Percentiles rank a stretch among this genome's conserved stretches.
Conservation (phyloP, 1,140 invertebrate species). For the Sycophila sp. region DNA sequence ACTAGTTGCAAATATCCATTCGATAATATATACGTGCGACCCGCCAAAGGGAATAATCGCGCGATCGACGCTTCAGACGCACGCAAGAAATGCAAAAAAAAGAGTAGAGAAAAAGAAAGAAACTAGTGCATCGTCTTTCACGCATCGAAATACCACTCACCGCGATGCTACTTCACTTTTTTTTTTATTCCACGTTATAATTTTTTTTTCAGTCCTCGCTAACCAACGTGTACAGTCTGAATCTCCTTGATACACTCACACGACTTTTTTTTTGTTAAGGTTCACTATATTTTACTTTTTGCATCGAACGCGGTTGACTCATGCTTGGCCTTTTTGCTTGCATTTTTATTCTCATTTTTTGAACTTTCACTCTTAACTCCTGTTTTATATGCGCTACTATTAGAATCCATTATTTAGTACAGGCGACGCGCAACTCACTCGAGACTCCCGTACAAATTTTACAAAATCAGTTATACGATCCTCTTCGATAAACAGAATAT, state of each 20-base stretch:
- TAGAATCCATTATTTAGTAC: too few relatives aligned
- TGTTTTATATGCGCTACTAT: not conserved
- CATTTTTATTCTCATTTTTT: not conserved
- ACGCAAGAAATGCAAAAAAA: too few relatives aligned
- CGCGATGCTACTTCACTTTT: too few relatives aligned
- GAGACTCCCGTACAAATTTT: not conserved
- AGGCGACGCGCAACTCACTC: too few relatives aligned
- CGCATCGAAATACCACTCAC: conserved; percentile 10
- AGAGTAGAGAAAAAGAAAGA: not conserved
- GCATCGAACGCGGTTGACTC: conserved; percentile 31
- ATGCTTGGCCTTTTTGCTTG: conserved; percentile 60
- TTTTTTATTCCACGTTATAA: too few relatives aligned
- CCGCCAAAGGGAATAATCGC: not conserved
- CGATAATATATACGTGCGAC: too few relatives aligned
- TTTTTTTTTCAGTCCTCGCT: too few relatives aligned
- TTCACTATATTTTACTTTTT: conserved; percentile 26
- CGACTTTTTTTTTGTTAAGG: not conserved
- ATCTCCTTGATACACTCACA: not conserved
- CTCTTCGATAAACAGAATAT: too few relatives aligned
- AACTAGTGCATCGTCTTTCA: conserved; percentile 28
- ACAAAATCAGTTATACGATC: not conserved
- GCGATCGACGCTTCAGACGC: too few relatives aligned
- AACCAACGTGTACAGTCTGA: too few relatives aligned
- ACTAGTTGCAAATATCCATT: not conserved
- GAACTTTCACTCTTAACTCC: too few relatives aligned